These are phyloP conservation scores for Phyllostomus hastatus DNA, from an alignment of 2,113 vertebrate genomes.

Conservation along the genomic window DNA sequence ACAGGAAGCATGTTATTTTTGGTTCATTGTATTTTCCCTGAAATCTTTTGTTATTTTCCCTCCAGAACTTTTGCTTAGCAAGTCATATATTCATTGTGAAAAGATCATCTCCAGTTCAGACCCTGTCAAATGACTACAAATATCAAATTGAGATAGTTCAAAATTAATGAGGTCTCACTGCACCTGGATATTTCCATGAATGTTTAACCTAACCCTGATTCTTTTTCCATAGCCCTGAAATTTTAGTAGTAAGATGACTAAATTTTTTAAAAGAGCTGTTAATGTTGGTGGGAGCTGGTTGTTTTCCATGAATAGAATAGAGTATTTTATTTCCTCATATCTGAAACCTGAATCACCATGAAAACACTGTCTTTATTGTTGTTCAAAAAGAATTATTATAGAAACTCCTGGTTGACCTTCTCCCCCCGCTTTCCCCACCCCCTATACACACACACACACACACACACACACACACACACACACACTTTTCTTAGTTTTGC, in stretches of 20 bases:
- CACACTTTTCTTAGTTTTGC: background rate
- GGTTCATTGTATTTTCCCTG: background rate
- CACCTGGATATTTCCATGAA: background rate
- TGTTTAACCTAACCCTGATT: slow-evolving; percentile 22
- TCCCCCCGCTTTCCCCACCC: background rate
- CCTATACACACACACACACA: background rate
- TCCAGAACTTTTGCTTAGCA: background rate
- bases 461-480: background rate
- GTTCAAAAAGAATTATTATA: background rate
- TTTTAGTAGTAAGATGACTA: background rate
- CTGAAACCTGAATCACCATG: background rate
- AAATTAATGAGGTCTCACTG: background rate
- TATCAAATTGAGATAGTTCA: background rate
- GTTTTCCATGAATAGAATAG: background rate
- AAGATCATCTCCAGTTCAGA: background rate
- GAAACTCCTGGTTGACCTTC: background rate
- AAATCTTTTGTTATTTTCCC: background rate
- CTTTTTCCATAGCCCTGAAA: background rate
- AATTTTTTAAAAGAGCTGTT: background rate
- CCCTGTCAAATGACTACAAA: background rate
- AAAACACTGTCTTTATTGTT: slow-evolving; percentile 19
- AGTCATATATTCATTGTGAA: background rate
- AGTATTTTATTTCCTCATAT: slow-evolving; percentile 33
- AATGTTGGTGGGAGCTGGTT: background rate
- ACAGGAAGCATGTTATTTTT: background rate